Evolutionary conservation across 53 echinoderm and acorn worm genomes (phyloP).

Genomic region (Mesocentrotus franciscanus): DNA sequence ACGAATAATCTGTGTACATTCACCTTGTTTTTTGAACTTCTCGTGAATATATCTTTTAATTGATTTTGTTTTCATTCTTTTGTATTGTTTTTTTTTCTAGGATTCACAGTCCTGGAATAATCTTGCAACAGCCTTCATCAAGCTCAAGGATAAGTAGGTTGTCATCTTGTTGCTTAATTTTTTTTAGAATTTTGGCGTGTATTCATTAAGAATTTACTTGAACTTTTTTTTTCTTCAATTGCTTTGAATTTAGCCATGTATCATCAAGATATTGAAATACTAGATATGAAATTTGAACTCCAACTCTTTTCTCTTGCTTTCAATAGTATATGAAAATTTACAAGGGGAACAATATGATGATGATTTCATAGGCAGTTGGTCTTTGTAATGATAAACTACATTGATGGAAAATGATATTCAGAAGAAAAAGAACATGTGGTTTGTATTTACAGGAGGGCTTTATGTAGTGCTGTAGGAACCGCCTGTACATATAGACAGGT

Average conservation of each 20-base stretch:
- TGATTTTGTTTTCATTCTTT: not conserved
- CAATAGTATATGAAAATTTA: not conserved
- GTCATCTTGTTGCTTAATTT: not conserved
- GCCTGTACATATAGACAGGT: too few species aligned
- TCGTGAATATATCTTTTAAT: not conserved
- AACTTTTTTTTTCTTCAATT: not conserved
- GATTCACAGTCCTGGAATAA: conserved; percentile 96
- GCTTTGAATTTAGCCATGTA: not conserved
- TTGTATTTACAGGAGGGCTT: too few species aligned
- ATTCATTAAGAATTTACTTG: not conserved
- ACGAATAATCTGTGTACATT: not conserved
- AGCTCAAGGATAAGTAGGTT: conserved; percentile 92
- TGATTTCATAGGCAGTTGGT: not conserved
- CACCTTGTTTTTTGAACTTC: too few species aligned
- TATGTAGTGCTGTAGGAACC: too few species aligned
- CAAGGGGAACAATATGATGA: not conserved
- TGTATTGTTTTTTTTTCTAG: conserved; percentile 50
- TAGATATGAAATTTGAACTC: not conserved
- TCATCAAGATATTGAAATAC: not conserved
- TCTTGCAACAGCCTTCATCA: conserved; percentile 81
- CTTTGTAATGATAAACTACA: not conserved
- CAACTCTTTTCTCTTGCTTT: not conserved
- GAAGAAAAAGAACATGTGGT: not conserved
- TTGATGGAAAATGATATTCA: not conserved
- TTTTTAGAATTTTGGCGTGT: not conserved